Evolutionary conservation across 1,140 invertebrate genomes (phyloP).

Genomic region (Drosophila mojavensis): DNA sequence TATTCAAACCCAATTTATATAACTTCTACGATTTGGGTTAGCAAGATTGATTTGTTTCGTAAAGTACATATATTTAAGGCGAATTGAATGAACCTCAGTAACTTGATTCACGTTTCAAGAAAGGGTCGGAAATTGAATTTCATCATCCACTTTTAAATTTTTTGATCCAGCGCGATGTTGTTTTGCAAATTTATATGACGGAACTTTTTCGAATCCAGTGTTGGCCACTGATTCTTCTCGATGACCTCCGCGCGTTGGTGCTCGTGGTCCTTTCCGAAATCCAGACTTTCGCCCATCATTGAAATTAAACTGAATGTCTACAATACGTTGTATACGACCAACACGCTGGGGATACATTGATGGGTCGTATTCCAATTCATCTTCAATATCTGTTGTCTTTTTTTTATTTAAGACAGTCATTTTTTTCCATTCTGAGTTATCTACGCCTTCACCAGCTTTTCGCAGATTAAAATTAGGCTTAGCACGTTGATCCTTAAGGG

Average conservation of each 20-base stretch:
- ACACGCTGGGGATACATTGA: slow-evolving; percentile 94
- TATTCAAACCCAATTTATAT: slow-evolving; percentile 57
- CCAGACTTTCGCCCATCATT: slow-evolving; percentile 90
- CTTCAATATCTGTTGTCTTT: slow-evolving; percentile 86
- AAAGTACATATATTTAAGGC: slow-evolving; percentile 50
- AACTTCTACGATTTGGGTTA: slow-evolving; percentile 53
- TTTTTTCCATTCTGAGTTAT: slow-evolving; percentile 95
- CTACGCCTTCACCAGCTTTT: slow-evolving; percentile 96
- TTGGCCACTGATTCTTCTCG: slow-evolving; percentile 53
- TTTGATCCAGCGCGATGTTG: slow-evolving; percentile 62
- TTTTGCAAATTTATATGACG: slow-evolving; percentile 45
- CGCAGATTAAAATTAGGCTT: slow-evolving; percentile 94
- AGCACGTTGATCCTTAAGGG: slow-evolving; percentile 88
- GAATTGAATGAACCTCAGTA: slow-evolving; percentile 39
- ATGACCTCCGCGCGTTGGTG: slow-evolving; percentile 85
- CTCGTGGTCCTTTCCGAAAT: slow-evolving; percentile 86
- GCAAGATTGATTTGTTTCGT: slow-evolving; percentile 46
- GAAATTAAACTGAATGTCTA: slow-evolving; percentile 96
- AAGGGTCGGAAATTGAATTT: slow-evolving; percentile 96
- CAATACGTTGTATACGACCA: slow-evolving; percentile 92
- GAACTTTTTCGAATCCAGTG: slow-evolving; percentile 65
- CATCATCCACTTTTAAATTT: slow-evolving; percentile 93
- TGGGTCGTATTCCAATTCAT: slow-evolving; percentile 89
- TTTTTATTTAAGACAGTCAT: slow-evolving; percentile 87
- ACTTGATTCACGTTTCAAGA: slow-evolving; percentile 81